Evolutionary conservation across 2,797 vertebrate species (phyloP).

Genomic region (Labeo calbasu): DNA sequence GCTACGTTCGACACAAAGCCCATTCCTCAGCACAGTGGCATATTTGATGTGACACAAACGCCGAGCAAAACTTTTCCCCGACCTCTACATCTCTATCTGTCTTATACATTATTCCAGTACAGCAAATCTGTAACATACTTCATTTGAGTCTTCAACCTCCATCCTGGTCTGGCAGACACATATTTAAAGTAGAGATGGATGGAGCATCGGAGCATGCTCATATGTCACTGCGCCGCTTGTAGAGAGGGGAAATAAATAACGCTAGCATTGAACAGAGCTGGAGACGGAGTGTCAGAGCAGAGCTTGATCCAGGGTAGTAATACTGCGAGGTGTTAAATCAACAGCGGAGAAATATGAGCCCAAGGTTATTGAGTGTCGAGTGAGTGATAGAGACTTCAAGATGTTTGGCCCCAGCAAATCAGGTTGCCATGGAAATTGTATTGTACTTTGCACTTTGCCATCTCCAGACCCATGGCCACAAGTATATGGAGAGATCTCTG

Average conservation of each 20-base stretch:
- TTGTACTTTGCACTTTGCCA: conserved; percentile 71
- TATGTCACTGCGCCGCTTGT: conserved; percentile 73
- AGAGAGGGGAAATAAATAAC: conserved; percentile 73
- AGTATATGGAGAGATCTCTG: conserved; percentile 41
- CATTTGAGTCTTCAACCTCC: conserved; percentile 71
- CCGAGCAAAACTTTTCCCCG: conserved; percentile 57
- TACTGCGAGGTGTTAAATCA: conserved; percentile 82
- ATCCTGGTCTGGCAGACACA: conserved; percentile 67
- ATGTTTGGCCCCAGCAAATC: conserved; percentile 66
- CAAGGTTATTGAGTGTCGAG: conserved; percentile 79
- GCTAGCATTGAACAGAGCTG: conserved; percentile 67
- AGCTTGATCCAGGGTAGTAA: conserved; percentile 69
- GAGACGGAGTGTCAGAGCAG: conserved; percentile 74
- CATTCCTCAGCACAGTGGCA: conserved; percentile 48
- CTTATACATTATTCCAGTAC: conserved; percentile 55
- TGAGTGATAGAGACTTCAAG: conserved; percentile 76
- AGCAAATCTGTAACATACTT: conserved; percentile 74
- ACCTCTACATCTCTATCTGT: conserved; percentile 44
- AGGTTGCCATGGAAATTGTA: conserved; percentile 77
- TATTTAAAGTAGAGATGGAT: conserved; percentile 79
- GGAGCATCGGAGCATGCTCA: conserved; percentile 70
- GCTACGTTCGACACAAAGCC: conserved; percentile 38
- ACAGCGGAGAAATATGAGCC: conserved; percentile 78
- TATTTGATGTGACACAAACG: conserved; percentile 48
- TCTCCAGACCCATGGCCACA: conserved; percentile 54